These are phyloP conservation scores for Coracopsis vasa DNA, from an alignment of 2,113 vertebrate species.

Conservation along the genomic window DNA sequence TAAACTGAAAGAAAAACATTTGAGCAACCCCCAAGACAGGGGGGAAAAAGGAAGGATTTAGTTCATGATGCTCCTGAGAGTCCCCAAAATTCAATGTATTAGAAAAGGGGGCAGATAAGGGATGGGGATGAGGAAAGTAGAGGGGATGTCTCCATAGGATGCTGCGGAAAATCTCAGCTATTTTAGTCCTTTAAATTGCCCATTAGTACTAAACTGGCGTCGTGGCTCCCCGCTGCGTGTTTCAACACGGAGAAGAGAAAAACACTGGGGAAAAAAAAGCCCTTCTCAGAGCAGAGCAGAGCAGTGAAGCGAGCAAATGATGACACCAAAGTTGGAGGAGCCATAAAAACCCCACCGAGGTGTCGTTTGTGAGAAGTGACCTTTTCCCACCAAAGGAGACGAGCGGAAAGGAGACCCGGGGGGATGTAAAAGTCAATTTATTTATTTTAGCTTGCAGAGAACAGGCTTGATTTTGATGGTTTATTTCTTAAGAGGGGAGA, in stretches of 20 bases:
- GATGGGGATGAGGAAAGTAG: neutral
- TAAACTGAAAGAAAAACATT: neutral
- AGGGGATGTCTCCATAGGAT: neutral
- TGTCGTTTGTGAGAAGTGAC: conserved; percentile 49
- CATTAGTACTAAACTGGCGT: neutral
- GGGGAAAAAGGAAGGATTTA: neutral
- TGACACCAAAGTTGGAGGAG: conserved; percentile 38
- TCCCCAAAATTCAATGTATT: neutral
- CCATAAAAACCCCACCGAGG: conserved; percentile 56
- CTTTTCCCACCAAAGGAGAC: conserved; percentile 31
- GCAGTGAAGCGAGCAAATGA: conserved; percentile 41
- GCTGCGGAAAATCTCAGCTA: neutral
- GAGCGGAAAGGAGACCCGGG: neutral
- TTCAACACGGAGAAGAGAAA: neutral
- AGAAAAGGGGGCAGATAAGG: neutral
- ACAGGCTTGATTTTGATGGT: neutral
- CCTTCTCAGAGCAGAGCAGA: neutral
- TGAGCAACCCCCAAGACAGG: neutral
- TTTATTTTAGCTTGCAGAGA: conserved; percentile 19
- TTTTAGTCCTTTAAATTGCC: conserved; percentile 5
- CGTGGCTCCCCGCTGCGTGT: neutral
- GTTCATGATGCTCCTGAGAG: neutral
- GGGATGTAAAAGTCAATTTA: neutral
- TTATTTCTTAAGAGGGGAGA: neutral
- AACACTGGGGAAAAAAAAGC: neutral